Evolutionary conservation across 2,888 invertebrate genomes (phyloP).

Genomic region (Pardosa pseudoannulata): DNA sequence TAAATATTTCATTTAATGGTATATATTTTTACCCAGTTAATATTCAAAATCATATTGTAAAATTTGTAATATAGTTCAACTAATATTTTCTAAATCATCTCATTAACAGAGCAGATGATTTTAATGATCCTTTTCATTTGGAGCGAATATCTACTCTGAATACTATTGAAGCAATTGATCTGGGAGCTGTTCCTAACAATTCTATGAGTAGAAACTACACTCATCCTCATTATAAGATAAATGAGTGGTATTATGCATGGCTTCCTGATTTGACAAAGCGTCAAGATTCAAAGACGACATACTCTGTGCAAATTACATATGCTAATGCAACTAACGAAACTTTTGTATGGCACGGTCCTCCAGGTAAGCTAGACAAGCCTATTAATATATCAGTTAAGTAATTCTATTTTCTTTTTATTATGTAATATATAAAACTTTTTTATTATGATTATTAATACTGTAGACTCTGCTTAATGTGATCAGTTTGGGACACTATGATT

Average conservation of each 20-base stretch:
- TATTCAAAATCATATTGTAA: too few species aligned
- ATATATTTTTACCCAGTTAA: neutral
- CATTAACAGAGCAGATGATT: slow-evolving; percentile 88
- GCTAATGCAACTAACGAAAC: slow-evolving; percentile 96
- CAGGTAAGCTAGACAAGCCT: slow-evolving; percentile 80
- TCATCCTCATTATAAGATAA: slow-evolving; percentile 91
- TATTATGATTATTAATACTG: too few species aligned
- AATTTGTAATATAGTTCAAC: too few species aligned
- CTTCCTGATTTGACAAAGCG: slow-evolving; percentile 89
- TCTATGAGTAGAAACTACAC: slow-evolving; percentile 92
- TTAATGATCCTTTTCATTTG: slow-evolving; percentile 96
- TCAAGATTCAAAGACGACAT: slow-evolving; percentile 94
- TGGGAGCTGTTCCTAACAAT: slow-evolving; percentile 89
- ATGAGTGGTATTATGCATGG: slow-evolving; percentile 96
- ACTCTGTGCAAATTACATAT: slow-evolving; percentile 91
- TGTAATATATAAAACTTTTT: too few species aligned
- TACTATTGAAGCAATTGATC: slow-evolving; percentile 90
- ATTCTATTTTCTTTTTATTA: too few species aligned
- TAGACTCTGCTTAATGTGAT: too few species aligned
- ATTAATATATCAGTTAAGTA: too few species aligned
- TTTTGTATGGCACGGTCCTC: slow-evolving; percentile 96
- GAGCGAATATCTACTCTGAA: slow-evolving; percentile 96
- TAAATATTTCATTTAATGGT: too few species aligned
- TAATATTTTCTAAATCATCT: too few species aligned
- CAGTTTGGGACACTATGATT: too few species aligned